Evolutionary conservation across 2,797 vertebrate genomes (phyloP).

Genomic region (Microtus californicus): DNA sequence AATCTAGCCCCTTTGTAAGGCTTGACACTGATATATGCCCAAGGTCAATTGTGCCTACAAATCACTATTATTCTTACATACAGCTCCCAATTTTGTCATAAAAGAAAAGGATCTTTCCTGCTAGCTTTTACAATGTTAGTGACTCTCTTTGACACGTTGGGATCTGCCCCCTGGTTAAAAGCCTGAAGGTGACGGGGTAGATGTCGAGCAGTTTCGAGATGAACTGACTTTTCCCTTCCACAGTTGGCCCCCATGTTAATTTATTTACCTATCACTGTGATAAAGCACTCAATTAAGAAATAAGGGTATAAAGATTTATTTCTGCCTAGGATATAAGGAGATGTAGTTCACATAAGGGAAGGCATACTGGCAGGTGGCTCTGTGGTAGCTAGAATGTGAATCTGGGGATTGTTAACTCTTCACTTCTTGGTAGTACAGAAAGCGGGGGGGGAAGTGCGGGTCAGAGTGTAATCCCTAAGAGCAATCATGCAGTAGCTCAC

Average conservation of each 20-base stretch:
- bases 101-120: background rate
- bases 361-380: background rate
- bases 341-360: background rate
- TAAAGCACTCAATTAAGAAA: background rate
- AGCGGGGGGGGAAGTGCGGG: too few relatives aligned
- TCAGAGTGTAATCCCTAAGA: background rate
- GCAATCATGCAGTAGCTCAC: background rate
- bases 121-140: background rate
- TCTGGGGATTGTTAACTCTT: background rate
- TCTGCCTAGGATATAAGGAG: background rate
- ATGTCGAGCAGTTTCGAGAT: background rate
- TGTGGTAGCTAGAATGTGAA: background rate
- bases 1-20: constrained; percentile 2
- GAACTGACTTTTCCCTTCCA: background rate
- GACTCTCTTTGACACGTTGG: background rate
- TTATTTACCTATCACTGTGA: background rate
- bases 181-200: background rate
- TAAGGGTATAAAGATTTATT: background rate
- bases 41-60: constrained; percentile 1
- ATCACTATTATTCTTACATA: background rate
- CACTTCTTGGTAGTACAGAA: background rate
- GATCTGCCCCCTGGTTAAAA: background rate
- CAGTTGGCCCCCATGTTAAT: background rate
- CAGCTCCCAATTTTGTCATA: background rate
- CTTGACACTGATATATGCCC: background rate